Evolutionary conservation across 2,113 vertebrate species (phyloP).

Genomic region (Antigone vipio): DNA sequence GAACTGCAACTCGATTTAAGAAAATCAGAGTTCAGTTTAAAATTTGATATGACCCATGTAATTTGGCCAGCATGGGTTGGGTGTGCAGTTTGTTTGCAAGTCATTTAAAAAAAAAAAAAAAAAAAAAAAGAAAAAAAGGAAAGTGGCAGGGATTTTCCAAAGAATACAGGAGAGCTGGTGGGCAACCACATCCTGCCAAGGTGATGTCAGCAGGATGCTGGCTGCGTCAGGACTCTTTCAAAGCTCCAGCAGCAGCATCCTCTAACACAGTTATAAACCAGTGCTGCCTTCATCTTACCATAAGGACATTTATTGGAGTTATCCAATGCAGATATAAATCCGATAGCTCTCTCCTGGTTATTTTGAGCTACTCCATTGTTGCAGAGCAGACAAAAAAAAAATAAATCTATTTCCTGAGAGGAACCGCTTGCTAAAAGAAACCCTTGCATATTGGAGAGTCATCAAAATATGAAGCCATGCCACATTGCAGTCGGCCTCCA

Average conservation of each 20-base stretch:
- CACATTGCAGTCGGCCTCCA: not conserved
- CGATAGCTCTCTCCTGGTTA: not conserved
- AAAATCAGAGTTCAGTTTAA: not conserved
- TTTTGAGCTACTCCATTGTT: not conserved
- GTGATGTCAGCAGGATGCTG: not conserved
- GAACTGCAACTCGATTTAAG: not conserved
- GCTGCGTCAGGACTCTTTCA: not conserved
- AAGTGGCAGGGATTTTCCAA: not conserved
- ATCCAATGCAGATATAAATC: not conserved
- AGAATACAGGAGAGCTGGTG: not conserved
- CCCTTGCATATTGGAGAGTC: not conserved
- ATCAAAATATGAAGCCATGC: not conserved
- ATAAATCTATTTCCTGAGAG: not conserved
- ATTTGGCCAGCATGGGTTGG: not conserved
- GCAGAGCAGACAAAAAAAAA: not conserved
- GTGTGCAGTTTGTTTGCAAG: not conserved
- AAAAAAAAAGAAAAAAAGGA: not conserved
- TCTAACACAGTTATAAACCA: not conserved
- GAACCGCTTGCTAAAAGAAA: not conserved
- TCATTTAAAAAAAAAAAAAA: not conserved
- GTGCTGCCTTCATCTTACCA: not conserved
- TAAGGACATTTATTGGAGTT: not conserved
- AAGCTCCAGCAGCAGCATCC: not conserved
- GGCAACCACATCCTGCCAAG: not conserved
- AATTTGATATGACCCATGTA: not conserved